Evolutionary conservation across 2,888 invertebrate species (phyloP).

Genomic region (Cylloceria caligata): DNA sequence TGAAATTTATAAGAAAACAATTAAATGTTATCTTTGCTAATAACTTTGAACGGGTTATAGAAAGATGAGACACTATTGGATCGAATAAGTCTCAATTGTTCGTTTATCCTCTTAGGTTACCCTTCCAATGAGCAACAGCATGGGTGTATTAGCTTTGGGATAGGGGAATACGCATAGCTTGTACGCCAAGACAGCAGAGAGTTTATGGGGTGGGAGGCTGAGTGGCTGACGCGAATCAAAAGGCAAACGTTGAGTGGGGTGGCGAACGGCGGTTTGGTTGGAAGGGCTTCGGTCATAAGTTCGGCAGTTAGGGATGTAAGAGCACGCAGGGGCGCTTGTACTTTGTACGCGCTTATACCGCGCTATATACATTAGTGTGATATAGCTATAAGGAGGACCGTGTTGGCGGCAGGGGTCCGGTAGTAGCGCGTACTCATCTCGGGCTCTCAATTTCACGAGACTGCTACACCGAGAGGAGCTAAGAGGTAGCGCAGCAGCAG

Average conservation of each 20-base stretch:
- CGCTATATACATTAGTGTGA: slow-evolving; percentile 37
- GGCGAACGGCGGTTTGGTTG: slow-evolving; percentile 39
- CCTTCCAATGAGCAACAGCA: slow-evolving; percentile 10
- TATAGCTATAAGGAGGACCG: slow-evolving; percentile 32
- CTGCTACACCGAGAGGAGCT: slow-evolving; percentile 18
- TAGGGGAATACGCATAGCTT: slow-evolving; percentile 32
- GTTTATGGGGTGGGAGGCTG: slow-evolving; percentile 50
- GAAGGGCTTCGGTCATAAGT: slow-evolving; percentile 74
- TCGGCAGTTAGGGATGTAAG: slow-evolving; percentile 81
- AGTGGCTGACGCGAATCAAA: slow-evolving; percentile 66
- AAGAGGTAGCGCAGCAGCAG: slow-evolving; percentile 46
- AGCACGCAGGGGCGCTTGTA: slow-evolving; percentile 67
- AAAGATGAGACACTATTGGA: not conserved
- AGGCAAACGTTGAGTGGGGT: slow-evolving; percentile 65
- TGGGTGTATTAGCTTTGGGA: slow-evolving; percentile 54
- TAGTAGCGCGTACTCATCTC: slow-evolving; percentile 30
- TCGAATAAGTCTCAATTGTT: not conserved
- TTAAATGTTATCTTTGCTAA: not conserved
- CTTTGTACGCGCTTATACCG: slow-evolving; percentile 40
- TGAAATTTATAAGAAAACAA: too few relatives aligned
- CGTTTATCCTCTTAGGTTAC: not conserved
- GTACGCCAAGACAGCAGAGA: slow-evolving; percentile 38
- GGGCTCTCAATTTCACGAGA: slow-evolving; percentile 51
- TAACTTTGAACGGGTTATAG: not conserved
- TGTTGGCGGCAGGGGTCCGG: slow-evolving; percentile 41